Base-by-base conservation (phyloP, 2,113 vertebrate species). In the Suncus etruscus region DNA sequence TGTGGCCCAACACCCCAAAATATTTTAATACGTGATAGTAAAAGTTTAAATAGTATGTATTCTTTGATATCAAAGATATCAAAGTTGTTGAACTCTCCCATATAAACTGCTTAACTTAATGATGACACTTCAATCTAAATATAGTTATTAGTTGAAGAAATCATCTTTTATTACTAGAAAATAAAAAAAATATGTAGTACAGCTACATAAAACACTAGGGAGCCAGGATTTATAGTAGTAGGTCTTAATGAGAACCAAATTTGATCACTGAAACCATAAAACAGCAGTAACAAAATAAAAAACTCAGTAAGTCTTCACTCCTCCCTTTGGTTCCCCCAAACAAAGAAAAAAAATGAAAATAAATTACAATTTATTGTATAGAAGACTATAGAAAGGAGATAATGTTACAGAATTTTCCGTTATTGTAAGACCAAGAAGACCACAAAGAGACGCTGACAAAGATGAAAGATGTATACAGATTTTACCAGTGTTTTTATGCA, bases 21-120 rank as follows among this genome's bases (percentile, higher is more conserved):
- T 94, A 86, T 96, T 94, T 91, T 85, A 96, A 83, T 86, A 39
- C 72, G 29, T 83, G 80, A 7, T 95, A 94, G 85, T 94, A 95
- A 88, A 96, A 89, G 84, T 61, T 96, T 89, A 86, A 97, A 95
- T 94, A 95, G 82, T 73, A 1, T 81, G 5, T 83, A 39, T 50
- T 78, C 86, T 80, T 92, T 86, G 32, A 80, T 80, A 27, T 66
- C 27, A 39, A 5, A 39, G 39, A 39, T 39, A 39, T 39, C 39
- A 39, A 39, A 39, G 31, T 76, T 86, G 32, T 87, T 92, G 0
- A 77, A 83, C 70, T 74, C 89, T 83, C 70, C 16, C 39, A 63
- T 77, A 68, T 0, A 77, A 72, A 89, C 68, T 82, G 18, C 91
- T 81, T 87, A 78, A 22, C 8, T 54, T 92, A 95, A 47, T 73